Percentiles rank a stretch among this genome's conserved stretches.
phyloP scores from a whole-genome alignment of 2,888 invertebrate species.

The Hybos culiciformis region DNA sequence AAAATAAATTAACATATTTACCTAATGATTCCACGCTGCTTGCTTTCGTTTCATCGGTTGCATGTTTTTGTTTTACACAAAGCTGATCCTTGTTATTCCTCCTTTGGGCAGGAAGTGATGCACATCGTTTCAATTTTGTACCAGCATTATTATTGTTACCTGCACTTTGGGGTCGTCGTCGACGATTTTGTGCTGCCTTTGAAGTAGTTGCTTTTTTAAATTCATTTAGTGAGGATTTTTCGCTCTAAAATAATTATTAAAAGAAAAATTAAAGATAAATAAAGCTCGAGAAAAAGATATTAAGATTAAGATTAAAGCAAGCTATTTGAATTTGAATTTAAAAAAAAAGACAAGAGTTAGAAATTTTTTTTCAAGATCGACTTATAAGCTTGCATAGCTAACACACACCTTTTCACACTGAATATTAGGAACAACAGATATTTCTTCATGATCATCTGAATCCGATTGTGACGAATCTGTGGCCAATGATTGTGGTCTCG shows the following conservation, averaged over 20 bases:
- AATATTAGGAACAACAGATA: neutral
- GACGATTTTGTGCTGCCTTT: too few species aligned
- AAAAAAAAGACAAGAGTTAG: neutral
- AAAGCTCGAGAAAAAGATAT: too few species aligned
- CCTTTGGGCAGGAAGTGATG: conserved; percentile 39
- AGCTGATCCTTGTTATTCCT: conserved; percentile 10
- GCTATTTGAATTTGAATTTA: too few species aligned
- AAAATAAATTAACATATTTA: conserved; percentile 18
- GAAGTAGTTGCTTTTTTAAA: too few species aligned
- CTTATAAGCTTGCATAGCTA: too few species aligned
- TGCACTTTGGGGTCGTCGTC: conserved; percentile 26
- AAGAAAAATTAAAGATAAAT: neutral
- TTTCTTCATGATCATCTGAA: conserved; percentile 26
- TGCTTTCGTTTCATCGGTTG: conserved; percentile 18
- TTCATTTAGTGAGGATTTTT: too few species aligned
- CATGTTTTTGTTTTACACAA: conserved; percentile 16
- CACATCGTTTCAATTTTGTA: conserved; percentile 42
- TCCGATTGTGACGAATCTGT: conserved; percentile 30
- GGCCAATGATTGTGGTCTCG: conserved; percentile 43
- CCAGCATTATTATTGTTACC: conserved; percentile 22
- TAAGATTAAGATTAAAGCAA: too few species aligned
- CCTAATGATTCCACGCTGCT: conserved; percentile 36
- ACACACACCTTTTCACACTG: too few species aligned
- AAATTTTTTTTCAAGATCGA: too few species aligned
- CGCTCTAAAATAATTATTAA: too few species aligned